Evolutionary conservation across 2,797 vertebrate species (phyloP).

Genomic region (Falco naumanni): DNA sequence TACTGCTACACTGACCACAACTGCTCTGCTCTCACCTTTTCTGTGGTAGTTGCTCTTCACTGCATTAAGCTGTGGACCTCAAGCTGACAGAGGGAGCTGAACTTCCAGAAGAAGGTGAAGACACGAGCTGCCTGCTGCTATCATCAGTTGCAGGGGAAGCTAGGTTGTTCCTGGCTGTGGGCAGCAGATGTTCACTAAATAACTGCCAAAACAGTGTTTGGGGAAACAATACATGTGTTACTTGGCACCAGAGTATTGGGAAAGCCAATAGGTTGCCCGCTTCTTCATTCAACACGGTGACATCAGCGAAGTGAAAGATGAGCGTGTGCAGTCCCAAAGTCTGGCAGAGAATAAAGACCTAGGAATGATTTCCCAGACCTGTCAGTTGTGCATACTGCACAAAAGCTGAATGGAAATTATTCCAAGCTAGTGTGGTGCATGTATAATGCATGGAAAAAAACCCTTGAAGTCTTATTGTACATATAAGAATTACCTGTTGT

Average conservation of each 20-base stretch:
- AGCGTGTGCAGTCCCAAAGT: not conserved
- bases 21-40: not conserved
- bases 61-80: constrained; percentile 3
- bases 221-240: constrained; percentile 34
- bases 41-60: not conserved
- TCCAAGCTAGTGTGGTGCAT: not conserved
- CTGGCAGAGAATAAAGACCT: not conserved
- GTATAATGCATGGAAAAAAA: not conserved
- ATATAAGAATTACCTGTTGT: not conserved
- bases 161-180: not conserved
- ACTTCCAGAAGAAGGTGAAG: constrained; percentile 25
- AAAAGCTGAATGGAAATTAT: not conserved
- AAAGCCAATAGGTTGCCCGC: constrained; percentile 12
- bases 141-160: not conserved
- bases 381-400: not conserved
- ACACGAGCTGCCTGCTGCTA: not conserved
- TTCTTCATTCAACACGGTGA: constrained; percentile 42
- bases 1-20: not conserved
- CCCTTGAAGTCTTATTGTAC: not conserved
- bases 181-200: constrained; percentile 41
- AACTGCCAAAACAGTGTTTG: not conserved
- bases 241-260: not conserved
- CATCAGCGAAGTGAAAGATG: constrained; percentile 18
- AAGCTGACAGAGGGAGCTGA: constrained; percentile 30
- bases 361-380: not conserved